These are phyloP conservation scores for Naja naja DNA, from an alignment of 2,113 vertebrate species.

Conservation along the genomic window DNA sequence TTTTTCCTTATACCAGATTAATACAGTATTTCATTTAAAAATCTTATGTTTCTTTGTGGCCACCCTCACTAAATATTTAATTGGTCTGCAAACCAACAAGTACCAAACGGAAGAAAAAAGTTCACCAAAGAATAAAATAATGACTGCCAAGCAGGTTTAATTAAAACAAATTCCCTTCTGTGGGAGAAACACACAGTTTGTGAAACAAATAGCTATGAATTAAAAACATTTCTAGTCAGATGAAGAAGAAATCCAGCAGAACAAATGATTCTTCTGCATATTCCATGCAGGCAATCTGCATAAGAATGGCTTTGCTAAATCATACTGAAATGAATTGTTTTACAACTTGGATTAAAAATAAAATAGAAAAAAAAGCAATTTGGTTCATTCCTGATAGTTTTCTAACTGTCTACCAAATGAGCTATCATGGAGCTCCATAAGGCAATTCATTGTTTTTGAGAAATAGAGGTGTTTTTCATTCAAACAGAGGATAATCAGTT, in stretches of 20 bases:
- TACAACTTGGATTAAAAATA: slow-evolving; percentile 30
- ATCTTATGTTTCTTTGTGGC: background rate
- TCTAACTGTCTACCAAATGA: slow-evolving; percentile 11
- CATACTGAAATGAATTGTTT: slow-evolving; percentile 16
- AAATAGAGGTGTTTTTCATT: slow-evolving; percentile 9
- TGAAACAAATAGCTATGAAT: slow-evolving; percentile 26
- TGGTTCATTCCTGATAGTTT: slow-evolving; percentile 11
- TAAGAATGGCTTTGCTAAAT: slow-evolving; percentile 32
- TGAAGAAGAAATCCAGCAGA: background rate
- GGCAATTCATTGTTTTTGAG: background rate
- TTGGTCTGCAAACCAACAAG: background rate
- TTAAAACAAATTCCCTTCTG: slow-evolving; percentile 25
- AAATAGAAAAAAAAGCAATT: slow-evolving; percentile 14
- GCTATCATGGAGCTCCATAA: background rate
- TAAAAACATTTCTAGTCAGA: slow-evolving; percentile 23
- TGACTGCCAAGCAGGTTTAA: slow-evolving; percentile 22
- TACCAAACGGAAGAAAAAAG: background rate
- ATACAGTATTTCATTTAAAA: background rate
- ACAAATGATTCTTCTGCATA: slow-evolving; percentile 17
- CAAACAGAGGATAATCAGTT: background rate
- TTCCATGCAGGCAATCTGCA: background rate
- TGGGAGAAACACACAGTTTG: background rate
- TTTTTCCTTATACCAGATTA: background rate
- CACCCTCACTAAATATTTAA: background rate
- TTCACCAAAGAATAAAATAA: slow-evolving; percentile 21